Evolutionary conservation across 2,797 vertebrate genomes (phyloP).

Genomic region (Distichodus sexfasciatus): DNA sequence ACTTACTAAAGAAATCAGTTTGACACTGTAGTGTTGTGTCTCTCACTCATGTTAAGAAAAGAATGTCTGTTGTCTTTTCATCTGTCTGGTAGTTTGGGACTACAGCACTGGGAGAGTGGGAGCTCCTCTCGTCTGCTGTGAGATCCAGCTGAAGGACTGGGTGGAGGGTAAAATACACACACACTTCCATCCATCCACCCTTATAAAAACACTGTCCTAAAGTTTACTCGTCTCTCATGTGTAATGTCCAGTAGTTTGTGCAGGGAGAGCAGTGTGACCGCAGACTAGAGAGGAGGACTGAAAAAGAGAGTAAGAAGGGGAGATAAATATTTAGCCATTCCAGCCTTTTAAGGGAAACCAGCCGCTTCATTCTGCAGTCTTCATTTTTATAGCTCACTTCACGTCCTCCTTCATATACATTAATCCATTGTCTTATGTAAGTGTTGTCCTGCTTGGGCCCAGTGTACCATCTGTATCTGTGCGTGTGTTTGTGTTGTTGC

Average conservation of each 20-base stretch:
- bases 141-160: conserved; percentile 93
- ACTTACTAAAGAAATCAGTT: no score
- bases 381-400: not conserved
- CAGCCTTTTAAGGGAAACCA: conserved; percentile 60
- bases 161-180: conserved; percentile 82
- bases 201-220: conserved; percentile 34
- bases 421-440: not conserved
- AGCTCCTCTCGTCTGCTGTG: conserved; percentile 89
- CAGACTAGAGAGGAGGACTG: not conserved
- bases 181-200: conserved; percentile 3
- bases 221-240: conserved; percentile 23
- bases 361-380: not conserved
- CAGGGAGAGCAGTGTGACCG: not conserved
- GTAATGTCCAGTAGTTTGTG: conserved; percentile 8
- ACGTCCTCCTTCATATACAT: not conserved
- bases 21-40: no score
- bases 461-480: no score
- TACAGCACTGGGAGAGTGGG: conserved; percentile 95
- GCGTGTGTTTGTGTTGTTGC: no score
- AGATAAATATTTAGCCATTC: not conserved
- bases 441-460: not conserved
- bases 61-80: conserved; percentile 23
- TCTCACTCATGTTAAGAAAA: no score
- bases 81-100: conserved; percentile 82
- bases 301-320: not conserved